Base-by-base conservation (phyloP, 2,888 invertebrate genomes). In the Buathra laborator region DNA sequence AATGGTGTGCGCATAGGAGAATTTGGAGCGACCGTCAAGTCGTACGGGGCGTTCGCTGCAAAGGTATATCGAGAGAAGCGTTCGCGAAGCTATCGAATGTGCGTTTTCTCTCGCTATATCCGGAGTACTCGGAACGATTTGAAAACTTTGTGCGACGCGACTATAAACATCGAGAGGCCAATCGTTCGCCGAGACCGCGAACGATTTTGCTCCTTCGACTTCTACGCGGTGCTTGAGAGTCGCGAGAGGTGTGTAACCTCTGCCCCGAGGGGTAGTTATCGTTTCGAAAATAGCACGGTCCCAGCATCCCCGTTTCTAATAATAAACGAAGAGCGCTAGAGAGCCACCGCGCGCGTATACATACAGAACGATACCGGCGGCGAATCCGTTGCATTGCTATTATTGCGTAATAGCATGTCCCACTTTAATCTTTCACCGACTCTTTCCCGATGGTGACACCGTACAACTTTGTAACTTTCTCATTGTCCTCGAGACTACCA, bases 281-380 rank as follows among this genome's bases (percentile, higher is more conserved):
- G 88, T 88, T 88, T 89, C 90, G 86, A 81, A 92, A 92, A 92
- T 91, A 92, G 91, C 89, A 67, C 84, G 86, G 87, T 87, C 90
- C 86, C 83, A 32, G 75, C 79, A 80, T 83, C 89, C 88, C 83
- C 87, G 81, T 84, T 88, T 86, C 88, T 92, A 92, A 92, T 91
- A 92, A 92, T 92, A 92, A 91, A 84, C 83, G 37, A 82, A 86
- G 81, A 89, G 89, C 88, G 87, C 76, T 79, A 53, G 68, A 67
- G 12, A 56, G 66, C 32, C 12, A 19, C 44, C 32, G 32, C 9
- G 16, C 48, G 24, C 62, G 51, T 51, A 29, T 46, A 43, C 32
- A n/a, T 29, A 46, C 46, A 71, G 48, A 51, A 29, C 75, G 48
- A 64, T 90, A 90, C 89, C 89, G 32, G 90, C 87, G 88, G 89